Evolutionary conservation across 35 echinoderm and acorn worm species (phyloP), one percentile per base, ranked within the genome.

Genomic region (Chiridota heheva): DNA sequence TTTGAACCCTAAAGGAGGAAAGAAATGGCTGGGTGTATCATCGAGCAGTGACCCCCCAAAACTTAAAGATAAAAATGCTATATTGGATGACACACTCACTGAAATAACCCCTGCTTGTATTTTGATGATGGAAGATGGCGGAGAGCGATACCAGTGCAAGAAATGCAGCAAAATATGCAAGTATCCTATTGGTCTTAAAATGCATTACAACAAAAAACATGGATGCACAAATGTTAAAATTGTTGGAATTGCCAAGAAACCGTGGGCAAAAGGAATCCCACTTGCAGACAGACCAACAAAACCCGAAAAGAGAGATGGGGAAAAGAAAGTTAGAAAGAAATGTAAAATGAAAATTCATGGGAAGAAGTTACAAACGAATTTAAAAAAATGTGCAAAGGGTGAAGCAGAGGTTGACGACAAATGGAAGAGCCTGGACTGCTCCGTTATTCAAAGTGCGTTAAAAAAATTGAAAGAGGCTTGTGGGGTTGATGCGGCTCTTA

Each of bases 101-200:
- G 61, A 65, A 27, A 65, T 24, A n/a, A n/a, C n/a, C n/a, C n/a
- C n/a, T n/a, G n/a, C n/a, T n/a, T n/a, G n/a, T n/a, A n/a, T n/a
- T n/a, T n/a, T 65, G 5, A 67, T 31, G 5, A 26, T 31, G 2
- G 57, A 33, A 27, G 62, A 87, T 59, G 84, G 84, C 13, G 38
- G 29, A 4, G 73, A 79, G 53, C 24, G 44, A 7, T 87, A 72
- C 40, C 45, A 45, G 18, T 87, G 84, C 32, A 58, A 69, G 60
- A 64, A 49, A 26, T 87, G 84, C 44, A 36, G 51, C 17, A 87
- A 87, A 61, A 45, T 63, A 33, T 87, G 84, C 61, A 76, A 70
- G 29, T 87, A 79, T 24, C 84, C 84, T 17, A 71, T 79, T 24
- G 84, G 84, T 29, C 73, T 87, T 60, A 87, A 87, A 33, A 67